Conservation (phyloP, 2,113 vertebrate genomes). For the Hyla sarda region DNA sequence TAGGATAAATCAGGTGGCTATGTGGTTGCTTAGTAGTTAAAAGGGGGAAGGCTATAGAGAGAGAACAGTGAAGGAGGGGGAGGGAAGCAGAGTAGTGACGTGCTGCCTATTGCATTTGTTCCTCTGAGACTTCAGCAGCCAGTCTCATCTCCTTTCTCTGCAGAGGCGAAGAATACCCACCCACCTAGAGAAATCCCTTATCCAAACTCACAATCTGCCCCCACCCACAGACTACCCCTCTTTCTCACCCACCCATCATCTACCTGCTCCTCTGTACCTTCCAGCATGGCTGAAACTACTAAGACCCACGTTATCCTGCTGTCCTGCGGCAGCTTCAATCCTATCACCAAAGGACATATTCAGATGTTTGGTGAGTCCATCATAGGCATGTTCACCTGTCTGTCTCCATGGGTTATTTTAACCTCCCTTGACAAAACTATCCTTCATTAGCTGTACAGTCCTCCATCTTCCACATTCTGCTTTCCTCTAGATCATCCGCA, state of each 20-base stretch:
- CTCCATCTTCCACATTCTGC: conserved; percentile 13
- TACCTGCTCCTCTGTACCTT: conserved; percentile 12
- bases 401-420: neutral
- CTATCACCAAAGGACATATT: conserved; percentile 95
- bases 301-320: conserved; percentile 96
- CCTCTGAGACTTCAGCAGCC: conserved; percentile 71
- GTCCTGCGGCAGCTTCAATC: conserved; percentile 97
- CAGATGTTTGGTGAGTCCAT: conserved; percentile 94
- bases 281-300: conserved; percentile 85
- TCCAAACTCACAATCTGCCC: conserved; percentile 45
- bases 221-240: conserved; percentile 38
- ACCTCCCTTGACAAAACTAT: too few relatives aligned
- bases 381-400: neutral
- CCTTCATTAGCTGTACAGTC: neutral
- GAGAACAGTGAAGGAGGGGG: conserved; percentile 64
- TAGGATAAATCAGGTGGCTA: conserved; percentile 35
- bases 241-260: conserved; percentile 27
- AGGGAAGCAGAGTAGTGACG: conserved; percentile 66
- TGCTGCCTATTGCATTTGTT: conserved; percentile 68
- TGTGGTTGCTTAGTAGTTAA: conserved; percentile 47
- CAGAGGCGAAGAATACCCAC: conserved; percentile 64
- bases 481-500: neutral
- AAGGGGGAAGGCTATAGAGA: conserved; percentile 32
- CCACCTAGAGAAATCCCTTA: conserved; percentile 52
- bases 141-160: conserved; percentile 73